Evolutionary conservation across 1,140 invertebrate genomes (phyloP), one percentile per base, ranked within the genome.

Genomic region (Drosophila tropicalis): DNA sequence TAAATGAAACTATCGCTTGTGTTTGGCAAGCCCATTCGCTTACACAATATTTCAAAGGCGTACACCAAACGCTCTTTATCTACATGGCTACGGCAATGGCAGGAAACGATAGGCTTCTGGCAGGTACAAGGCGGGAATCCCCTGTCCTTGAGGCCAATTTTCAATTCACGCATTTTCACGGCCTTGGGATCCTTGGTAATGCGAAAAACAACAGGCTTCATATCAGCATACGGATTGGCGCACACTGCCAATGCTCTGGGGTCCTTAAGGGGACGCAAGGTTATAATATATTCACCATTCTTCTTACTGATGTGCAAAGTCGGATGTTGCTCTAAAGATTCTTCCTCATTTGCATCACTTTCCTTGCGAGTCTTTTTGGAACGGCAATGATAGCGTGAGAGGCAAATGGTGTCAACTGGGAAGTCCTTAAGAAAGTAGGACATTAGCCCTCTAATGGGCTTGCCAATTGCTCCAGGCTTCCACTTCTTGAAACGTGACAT

Each of bases 191-290:
- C 82, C 62, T 90, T 91, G 19, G 47, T 75, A 5, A 92, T 91
- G 19, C 77, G 81, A 41, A 92, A 92, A 19, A 91, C 82, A 5
- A 92, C 79, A 0, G 91, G 91, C 63, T 80, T 83, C 81, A 90
- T 90, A 10, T 86, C 64, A 0, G 79, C 74, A 70, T 90, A 92
- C 0, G 91, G 91, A 72, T 92, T 84, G 25, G 91, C 76, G 5
- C 71, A 72, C 25, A 70, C 13, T 5, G 77, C 66, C 19, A 92
- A 39, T 0, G 64, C 9, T 2, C 74, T 71, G 13, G 79, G 25
- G n/a, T 82, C 75, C 65, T 92, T 92, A 0, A 92, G 66, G 0
- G 91, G 91, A 1, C 90, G 75, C 54, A 92, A 19, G 0, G 90
- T 92, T 10, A 92, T 86, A 4, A 71, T 60, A 54, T 91, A 92